phyloP scores from a whole-genome alignment of 2,113 vertebrate genomes.

The Heloderma charlesbogerti region DNA sequence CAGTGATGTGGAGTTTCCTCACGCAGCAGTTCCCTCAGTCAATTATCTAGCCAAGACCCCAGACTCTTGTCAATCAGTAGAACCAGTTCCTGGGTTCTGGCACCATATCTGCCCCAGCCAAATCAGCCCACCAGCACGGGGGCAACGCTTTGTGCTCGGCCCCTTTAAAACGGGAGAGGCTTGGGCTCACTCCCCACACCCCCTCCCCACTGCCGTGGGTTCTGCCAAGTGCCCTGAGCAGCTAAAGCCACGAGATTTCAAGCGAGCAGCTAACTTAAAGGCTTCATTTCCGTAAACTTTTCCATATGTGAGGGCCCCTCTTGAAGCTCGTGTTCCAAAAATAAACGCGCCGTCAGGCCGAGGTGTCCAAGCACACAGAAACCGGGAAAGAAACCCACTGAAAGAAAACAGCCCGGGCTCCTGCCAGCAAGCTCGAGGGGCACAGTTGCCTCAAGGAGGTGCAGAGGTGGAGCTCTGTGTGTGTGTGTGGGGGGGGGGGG shows the following conservation, averaged over 20 bases:
- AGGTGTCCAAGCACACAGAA: constrained; percentile 39
- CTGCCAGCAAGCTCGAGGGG: constrained; percentile 25
- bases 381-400: constrained; percentile 22
- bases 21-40: too few species aligned
- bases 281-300: constrained; percentile 49
- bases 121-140: background rate
- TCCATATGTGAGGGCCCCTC: constrained; percentile 47
- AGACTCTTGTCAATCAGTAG: background rate
- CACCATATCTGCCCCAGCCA: background rate
- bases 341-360: constrained; percentile 47
- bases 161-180: constrained; percentile 10
- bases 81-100: background rate
- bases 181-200: background rate
- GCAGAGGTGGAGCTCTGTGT: background rate
- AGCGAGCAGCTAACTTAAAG: constrained; percentile 33
- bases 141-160: background rate
- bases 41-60: background rate
- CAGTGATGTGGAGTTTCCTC: background rate
- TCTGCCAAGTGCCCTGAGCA: constrained; percentile 34
- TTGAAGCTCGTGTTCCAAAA: constrained; percentile 43
- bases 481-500: background rate
- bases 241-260: constrained; percentile 36
- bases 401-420: constrained; percentile 6
- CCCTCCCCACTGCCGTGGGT: background rate
- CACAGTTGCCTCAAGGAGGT: background rate